phyloP scores from a whole-genome alignment of 1,140 invertebrate genomes.

The Diachasmimorpha longicaudata region DNA sequence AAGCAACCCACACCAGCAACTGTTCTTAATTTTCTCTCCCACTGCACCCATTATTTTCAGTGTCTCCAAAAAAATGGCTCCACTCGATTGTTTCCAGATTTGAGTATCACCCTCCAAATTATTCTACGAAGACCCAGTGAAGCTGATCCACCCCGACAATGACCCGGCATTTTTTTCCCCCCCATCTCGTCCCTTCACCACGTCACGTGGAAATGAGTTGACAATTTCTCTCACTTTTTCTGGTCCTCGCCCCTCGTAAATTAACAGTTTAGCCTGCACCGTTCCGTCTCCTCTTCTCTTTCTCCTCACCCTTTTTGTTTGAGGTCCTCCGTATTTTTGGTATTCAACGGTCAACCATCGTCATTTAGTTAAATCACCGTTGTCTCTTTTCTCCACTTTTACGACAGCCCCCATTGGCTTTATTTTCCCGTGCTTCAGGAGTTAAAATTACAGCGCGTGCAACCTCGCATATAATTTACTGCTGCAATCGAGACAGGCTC shows the following conservation, averaged over 20 bases:
- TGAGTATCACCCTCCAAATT: slow-evolving; percentile 1
- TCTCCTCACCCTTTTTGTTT: neutral
- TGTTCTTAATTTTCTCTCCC: too few relatives aligned
- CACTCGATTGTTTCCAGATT: neutral
- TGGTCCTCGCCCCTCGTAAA: slow-evolving; percentile 36
- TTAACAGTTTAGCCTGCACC: slow-evolving; percentile 33
- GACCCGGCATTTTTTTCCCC: neutral
- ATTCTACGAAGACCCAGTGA: neutral
- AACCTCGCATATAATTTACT: slow-evolving; percentile 41
- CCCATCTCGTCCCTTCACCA: slow-evolving; percentile 23
- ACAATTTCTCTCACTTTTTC: neutral
- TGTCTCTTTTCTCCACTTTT: slow-evolving; percentile 29
- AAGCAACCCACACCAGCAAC: too few relatives aligned
- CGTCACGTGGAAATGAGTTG: neutral
- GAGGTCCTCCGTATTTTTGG: neutral
- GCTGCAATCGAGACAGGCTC: slow-evolving; percentile 29
- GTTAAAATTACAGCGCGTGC: slow-evolving; percentile 39
- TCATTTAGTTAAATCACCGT: slow-evolving; percentile 28
- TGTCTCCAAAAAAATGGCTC: too few relatives aligned
- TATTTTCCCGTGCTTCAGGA: slow-evolving; percentile 26
- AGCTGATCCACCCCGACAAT: slow-evolving; percentile 16
- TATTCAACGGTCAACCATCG: neutral
- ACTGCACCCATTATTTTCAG: too few relatives aligned
- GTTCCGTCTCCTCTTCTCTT: slow-evolving; percentile 12
- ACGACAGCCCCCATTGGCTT: slow-evolving; percentile 28